Conservation (phyloP, 37 sponge, comb jelly and placozoan genomes). For the Geodia barretti region DNA sequence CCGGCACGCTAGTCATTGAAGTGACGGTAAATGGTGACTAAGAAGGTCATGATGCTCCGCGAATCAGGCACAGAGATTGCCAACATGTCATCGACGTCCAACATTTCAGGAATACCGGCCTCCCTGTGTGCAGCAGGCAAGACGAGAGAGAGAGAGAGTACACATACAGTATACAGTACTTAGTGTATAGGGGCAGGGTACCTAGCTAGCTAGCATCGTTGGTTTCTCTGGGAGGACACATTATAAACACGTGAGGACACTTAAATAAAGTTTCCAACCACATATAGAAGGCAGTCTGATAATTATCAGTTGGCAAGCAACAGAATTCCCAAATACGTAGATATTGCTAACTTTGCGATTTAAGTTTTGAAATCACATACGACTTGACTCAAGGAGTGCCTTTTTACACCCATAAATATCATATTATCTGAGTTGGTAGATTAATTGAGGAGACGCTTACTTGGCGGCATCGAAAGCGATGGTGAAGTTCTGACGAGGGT, state of each 20-base stretch:
- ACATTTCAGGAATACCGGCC: slow-evolving; percentile 68
- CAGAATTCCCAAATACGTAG: background rate
- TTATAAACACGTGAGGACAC: too few species aligned
- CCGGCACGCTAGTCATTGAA: slow-evolving; percentile 49
- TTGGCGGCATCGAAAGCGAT: slow-evolving; percentile 78
- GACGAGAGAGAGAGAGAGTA: too few species aligned
- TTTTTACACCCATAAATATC: background rate
- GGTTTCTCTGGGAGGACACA: too few species aligned
- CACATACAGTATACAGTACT: too few species aligned
- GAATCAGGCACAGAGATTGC: slow-evolving; percentile 65
- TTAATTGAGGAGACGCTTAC: slow-evolving; percentile 34
- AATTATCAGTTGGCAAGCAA: too few species aligned
- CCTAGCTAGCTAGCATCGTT: too few species aligned
- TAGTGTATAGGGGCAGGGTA: too few species aligned
- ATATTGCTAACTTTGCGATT: background rate
- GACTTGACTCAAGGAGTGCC: background rate
- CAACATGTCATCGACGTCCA: slow-evolving; percentile 84
- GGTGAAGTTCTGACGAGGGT: slow-evolving; percentile 70
- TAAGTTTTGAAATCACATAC: background rate
- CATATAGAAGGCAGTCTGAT: too few species aligned
- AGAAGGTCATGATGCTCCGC: slow-evolving; percentile 90
- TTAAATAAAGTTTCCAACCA: too few species aligned
- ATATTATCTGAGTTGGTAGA: background rate
- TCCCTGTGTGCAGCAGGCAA: slow-evolving; percentile 46
- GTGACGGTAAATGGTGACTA: slow-evolving; percentile 86